These are phyloP conservation scores for Cyrtorhinus lividipennis DNA, from an alignment of 1,140 invertebrate genomes.

Conservation along the genomic window DNA sequence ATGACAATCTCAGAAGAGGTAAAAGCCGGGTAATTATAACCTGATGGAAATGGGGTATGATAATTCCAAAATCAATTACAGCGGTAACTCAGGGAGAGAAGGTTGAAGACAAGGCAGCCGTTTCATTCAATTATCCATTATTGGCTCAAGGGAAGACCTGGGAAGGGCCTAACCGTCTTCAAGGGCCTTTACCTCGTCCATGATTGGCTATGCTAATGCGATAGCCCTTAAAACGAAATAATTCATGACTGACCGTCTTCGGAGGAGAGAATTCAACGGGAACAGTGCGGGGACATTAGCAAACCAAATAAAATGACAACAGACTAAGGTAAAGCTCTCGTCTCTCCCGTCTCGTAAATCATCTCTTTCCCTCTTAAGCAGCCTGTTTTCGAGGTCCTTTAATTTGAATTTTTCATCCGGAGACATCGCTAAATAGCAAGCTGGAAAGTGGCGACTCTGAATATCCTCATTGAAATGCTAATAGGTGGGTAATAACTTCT, in stretches of 20 bases:
- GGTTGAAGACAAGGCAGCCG: neutral
- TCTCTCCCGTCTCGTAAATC: neutral
- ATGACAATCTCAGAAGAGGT: neutral
- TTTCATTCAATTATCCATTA: neutral
- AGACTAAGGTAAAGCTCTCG: neutral
- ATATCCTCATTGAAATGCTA: too few relatives aligned
- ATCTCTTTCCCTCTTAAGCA: neutral
- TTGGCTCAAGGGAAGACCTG: neutral
- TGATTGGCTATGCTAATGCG: neutral
- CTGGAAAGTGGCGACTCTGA: too few relatives aligned
- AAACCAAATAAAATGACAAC: neutral
- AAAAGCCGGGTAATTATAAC: neutral
- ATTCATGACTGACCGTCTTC: neutral
- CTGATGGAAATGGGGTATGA: too few relatives aligned
- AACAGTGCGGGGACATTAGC: neutral
- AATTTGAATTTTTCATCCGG: neutral
- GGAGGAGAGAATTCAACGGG: neutral
- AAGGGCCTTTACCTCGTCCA: neutral
- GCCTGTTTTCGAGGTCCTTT: neutral
- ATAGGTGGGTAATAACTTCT: too few relatives aligned
- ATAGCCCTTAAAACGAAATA: neutral
- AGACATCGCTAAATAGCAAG: neutral
- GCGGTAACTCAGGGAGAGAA: neutral
- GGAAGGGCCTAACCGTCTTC: neutral
- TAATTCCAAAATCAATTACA: too few relatives aligned